Conservation (phyloP, 35 echinoderm and acorn worm genomes). For the Eucidaris tribuloides region DNA sequence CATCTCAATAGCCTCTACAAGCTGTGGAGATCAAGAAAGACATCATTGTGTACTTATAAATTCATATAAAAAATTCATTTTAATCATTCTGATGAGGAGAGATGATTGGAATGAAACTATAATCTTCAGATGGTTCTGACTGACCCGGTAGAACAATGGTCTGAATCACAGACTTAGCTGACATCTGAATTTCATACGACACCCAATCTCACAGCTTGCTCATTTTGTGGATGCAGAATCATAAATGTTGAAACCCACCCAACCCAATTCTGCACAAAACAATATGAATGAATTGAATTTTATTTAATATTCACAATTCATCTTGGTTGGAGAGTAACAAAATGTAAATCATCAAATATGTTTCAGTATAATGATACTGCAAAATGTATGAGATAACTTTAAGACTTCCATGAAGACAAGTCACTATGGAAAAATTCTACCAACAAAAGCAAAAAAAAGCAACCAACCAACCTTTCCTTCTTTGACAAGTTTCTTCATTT, state of each 20-base stretch:
- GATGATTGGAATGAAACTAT: too few relatives aligned
- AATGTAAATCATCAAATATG: background rate
- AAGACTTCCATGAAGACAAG: too few relatives aligned
- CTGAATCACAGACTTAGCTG: background rate
- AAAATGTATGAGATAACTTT: too few relatives aligned
- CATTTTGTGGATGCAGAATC: background rate
- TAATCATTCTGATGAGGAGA: too few relatives aligned
- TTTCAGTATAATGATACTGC: too few relatives aligned
- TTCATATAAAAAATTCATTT: background rate
- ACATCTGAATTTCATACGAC: too few relatives aligned
- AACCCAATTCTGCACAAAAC: too few relatives aligned
- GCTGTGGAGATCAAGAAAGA: conserved; percentile 24
- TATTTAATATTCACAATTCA: too few relatives aligned
- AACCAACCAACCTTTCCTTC: conserved; percentile 96
- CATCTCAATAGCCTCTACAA: conserved; percentile 82
- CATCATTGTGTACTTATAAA: background rate
- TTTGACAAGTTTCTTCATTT: conserved; percentile 92
- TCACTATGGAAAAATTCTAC: background rate
- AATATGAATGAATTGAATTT: too few relatives aligned
- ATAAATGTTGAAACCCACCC: background rate
- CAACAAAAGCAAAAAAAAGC: background rate
- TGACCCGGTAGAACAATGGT: background rate
- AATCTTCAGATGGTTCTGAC: too few relatives aligned
- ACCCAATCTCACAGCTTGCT: background rate
- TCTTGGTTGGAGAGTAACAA: too few relatives aligned